phyloP scores from a whole-genome alignment of 2,888 invertebrate genomes.

The Candidula unifasciata region DNA sequence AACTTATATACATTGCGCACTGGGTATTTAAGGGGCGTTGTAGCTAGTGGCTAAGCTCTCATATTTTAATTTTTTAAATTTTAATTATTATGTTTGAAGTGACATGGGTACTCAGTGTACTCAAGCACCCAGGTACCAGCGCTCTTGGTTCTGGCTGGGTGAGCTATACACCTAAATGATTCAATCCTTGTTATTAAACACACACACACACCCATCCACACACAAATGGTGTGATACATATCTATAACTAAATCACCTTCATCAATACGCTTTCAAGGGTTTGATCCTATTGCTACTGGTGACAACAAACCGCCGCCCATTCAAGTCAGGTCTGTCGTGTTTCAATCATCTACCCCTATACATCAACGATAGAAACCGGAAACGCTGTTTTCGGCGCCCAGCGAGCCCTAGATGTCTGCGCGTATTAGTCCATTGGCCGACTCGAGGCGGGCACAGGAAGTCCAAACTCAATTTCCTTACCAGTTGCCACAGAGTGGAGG shows the following conservation, averaged over 20 bases:
- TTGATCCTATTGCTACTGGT: not conserved
- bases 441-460: conserved; percentile 28
- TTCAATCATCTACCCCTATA: conserved; percentile 33
- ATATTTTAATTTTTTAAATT: too few relatives aligned
- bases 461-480: conserved; percentile 45
- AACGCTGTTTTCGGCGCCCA: not conserved
- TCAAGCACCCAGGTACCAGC: too few relatives aligned
- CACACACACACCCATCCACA: too few relatives aligned
- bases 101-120: too few relatives aligned
- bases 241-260: too few relatives aligned
- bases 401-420: conserved; percentile 22
- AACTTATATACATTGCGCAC: too few relatives aligned
- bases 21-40: too few relatives aligned
- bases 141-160: too few relatives aligned
- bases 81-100: too few relatives aligned
- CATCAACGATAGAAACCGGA: conserved; percentile 41
- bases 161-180: too few relatives aligned
- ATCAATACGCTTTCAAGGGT: not conserved
- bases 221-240: not conserved
- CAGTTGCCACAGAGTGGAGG: conserved; percentile 29
- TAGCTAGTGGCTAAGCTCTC: too few relatives aligned
- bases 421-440: conserved; percentile 43
- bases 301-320: conserved; percentile 7
- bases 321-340: conserved; percentile 44
- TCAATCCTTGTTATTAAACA: too few relatives aligned